These are phyloP conservation scores for Myopa testacea DNA, from an alignment of 2,888 invertebrate genomes.

Conservation along the genomic window DNA sequence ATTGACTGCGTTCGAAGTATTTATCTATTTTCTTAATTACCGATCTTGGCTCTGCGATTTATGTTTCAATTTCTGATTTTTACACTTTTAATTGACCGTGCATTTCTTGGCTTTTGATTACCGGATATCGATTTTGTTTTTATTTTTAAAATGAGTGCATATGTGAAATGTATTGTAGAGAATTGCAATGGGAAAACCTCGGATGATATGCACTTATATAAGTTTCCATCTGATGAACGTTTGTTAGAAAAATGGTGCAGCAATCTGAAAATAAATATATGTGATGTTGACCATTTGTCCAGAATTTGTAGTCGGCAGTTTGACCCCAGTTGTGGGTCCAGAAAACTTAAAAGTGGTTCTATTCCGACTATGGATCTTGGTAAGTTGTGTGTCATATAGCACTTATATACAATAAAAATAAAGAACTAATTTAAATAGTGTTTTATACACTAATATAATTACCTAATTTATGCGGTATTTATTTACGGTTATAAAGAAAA, in stretches of 20 bases:
- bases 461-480: too few species aligned
- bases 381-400: neutral
- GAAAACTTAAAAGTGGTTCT: conserved; percentile 6
- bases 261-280: neutral
- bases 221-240: neutral
- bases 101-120: neutral
- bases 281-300: neutral
- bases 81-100: neutral
- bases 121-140: too few species aligned
- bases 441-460: too few species aligned
- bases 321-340: conserved; percentile 9
- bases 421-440: too few species aligned
- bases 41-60: neutral
- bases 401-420: neutral
- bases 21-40: neutral
- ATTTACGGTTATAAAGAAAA: too few species aligned
- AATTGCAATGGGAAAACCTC: conserved; percentile 4
- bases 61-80: neutral
- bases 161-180: neutral
- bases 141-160: too few species aligned
- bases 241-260: conserved; percentile 7
- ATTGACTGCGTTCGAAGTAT: neutral
- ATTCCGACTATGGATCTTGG: conserved; percentile 1
- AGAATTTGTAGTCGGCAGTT: conserved; percentile 2
- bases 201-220: conserved; percentile 7